These are phyloP conservation scores for Varroa destructor DNA, from an alignment of 1,140 invertebrate species.

Conservation along the genomic window DNA sequence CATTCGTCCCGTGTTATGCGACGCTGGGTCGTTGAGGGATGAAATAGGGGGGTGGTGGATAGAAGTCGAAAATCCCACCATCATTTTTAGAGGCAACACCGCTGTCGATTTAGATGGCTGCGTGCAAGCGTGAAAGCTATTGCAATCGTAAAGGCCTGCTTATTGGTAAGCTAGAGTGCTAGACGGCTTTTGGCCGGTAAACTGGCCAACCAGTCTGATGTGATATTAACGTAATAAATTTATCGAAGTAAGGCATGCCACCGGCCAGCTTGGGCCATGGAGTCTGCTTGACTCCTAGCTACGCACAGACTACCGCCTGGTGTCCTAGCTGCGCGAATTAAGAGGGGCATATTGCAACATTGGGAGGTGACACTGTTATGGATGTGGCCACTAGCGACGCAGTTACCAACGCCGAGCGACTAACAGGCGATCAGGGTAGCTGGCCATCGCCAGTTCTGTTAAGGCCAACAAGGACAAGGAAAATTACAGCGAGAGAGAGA, in stretches of 20 bases:
- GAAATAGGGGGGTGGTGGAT: too few species aligned
- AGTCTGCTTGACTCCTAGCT: too few species aligned
- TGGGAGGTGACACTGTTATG: conserved; percentile 26
- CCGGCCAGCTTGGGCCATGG: background rate
- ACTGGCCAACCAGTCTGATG: background rate
- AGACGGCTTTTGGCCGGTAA: background rate
- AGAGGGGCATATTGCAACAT: conserved; percentile 18
- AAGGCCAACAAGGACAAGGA: too few species aligned
- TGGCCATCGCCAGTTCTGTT: too few species aligned
- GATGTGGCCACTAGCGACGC: conserved; percentile 25
- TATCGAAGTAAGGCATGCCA: background rate
- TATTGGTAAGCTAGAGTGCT: background rate
- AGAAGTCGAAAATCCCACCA: too few species aligned
- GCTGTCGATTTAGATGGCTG: too few species aligned
- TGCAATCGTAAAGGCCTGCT: background rate
- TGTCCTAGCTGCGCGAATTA: background rate
- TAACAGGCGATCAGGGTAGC: too few species aligned
- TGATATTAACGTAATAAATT: conserved; percentile 27
- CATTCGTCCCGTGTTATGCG: too few species aligned
- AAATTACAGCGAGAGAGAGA: too few species aligned
- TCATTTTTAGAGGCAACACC: too few species aligned
- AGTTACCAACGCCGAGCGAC: too few species aligned
- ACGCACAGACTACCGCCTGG: background rate
- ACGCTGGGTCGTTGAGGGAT: too few species aligned
- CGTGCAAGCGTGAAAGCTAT: conserved; percentile 5